These are phyloP conservation scores for Epicampocera succincta DNA, from an alignment of 2,888 invertebrate genomes.

Conservation along the genomic window DNA sequence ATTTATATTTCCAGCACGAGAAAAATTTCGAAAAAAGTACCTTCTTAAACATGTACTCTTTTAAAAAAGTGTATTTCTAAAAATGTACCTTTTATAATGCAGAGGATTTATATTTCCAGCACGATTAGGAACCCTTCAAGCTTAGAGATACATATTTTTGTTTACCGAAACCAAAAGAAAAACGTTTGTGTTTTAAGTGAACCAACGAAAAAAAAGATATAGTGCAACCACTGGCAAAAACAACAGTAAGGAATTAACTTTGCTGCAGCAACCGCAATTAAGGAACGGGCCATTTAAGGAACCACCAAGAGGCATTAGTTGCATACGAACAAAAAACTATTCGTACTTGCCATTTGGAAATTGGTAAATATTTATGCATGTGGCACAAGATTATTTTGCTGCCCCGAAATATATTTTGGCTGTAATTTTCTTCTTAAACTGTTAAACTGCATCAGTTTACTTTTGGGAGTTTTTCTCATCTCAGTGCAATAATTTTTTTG, in stretches of 20 bases:
- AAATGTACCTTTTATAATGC: no score
- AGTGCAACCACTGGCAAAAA: constrained; percentile 24
- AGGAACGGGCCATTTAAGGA: constrained; percentile 64
- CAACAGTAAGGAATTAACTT: constrained; percentile 57
- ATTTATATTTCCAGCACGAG: no score
- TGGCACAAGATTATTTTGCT: neutral
- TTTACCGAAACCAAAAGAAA: constrained; percentile 31
- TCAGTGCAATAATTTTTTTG: constrained; percentile 54
- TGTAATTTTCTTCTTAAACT: constrained; percentile 34
- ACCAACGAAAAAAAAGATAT: constrained; percentile 30
- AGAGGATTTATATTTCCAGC: no score
- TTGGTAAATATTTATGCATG: constrained; percentile 63
- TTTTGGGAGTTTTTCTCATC: neutral
- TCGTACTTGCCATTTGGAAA: constrained; percentile 65
- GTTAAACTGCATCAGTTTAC: neutral
- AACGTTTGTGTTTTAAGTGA: constrained; percentile 61
- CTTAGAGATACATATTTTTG: constrained; percentile 6
- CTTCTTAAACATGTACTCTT: no score
- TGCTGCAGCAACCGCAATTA: constrained; percentile 63
- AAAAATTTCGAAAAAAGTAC: no score
- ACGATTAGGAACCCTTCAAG: neutral
- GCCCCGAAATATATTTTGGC: constrained; percentile 1
- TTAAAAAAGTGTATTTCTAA: no score
- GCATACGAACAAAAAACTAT: constrained; percentile 56
- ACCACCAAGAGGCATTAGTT: constrained; percentile 67